Evolutionary conservation across 2,888 invertebrate species (phyloP).

Genomic region (Stenichneumon culpator): DNA sequence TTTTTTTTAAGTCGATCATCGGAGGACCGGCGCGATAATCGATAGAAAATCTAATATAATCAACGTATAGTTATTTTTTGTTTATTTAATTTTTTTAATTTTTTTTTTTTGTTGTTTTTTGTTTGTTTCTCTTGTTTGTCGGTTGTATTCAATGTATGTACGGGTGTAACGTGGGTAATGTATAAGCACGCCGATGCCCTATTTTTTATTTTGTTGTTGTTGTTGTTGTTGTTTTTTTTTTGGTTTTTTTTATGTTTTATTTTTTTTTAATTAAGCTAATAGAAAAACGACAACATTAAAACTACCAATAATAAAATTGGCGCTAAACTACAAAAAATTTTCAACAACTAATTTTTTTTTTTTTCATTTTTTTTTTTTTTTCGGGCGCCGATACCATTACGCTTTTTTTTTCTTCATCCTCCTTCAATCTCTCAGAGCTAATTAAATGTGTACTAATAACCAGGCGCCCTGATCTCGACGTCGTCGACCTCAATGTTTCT

Average conservation of each 20-base stretch:
- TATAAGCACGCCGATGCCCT: constrained; percentile 67
- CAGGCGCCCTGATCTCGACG: constrained; percentile 80
- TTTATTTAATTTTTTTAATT: not conserved
- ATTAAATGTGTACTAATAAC: constrained; percentile 82
- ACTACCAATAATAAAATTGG: constrained; percentile 77
- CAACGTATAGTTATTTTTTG: constrained; percentile 63
- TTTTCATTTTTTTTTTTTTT: too few species aligned
- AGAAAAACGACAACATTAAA: constrained; percentile 82
- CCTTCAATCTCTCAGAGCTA: constrained; percentile 40
- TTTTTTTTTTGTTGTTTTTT: constrained; percentile 16
- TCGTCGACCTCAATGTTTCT: constrained; percentile 51
- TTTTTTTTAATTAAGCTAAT: constrained; percentile 61
- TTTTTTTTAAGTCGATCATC: constrained; percentile 61
- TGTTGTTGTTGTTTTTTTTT: too few species aligned
- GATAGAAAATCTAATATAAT: constrained; percentile 68
- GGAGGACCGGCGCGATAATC: constrained; percentile 60
- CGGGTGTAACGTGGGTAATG: constrained; percentile 34
- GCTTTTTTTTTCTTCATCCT: constrained; percentile 1
- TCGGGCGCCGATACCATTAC: constrained; percentile 63
- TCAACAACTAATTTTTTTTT: constrained; percentile 63
- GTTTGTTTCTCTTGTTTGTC: constrained; percentile 5
- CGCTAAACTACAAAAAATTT: constrained; percentile 65
- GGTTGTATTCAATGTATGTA: constrained; percentile 12
- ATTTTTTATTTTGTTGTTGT: constrained; percentile 28
- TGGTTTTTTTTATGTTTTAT: too few species aligned